phyloP scores from a whole-genome alignment of 2,888 invertebrate species.

The Biston stratarius region DNA sequence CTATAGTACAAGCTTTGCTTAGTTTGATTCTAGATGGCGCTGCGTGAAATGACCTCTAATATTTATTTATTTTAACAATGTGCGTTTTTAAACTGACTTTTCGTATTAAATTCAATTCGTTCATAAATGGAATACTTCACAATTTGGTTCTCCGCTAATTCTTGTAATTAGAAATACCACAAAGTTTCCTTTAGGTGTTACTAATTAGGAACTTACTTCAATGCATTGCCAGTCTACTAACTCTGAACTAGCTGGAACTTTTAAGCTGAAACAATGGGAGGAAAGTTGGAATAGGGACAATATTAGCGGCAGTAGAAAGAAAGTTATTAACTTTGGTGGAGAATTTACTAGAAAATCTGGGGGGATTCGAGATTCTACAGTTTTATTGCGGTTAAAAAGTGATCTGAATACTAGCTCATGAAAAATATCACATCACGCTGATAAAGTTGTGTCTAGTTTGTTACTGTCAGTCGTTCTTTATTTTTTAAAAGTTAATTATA shows the following conservation, averaged over 20 bases:
- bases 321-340: slow-evolving; percentile 8
- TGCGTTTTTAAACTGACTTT: not conserved
- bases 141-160: slow-evolving; percentile 5
- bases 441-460: too few species aligned
- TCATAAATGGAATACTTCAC: not conserved
- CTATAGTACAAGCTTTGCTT: too few species aligned
- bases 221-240: slow-evolving; percentile 45
- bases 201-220: slow-evolving; percentile 55
- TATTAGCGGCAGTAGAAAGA: slow-evolving; percentile 36
- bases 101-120: not conserved
- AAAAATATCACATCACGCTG: too few species aligned
- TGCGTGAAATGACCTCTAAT: too few species aligned
- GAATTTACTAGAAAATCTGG: slow-evolving; percentile 11
- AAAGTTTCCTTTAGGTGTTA: slow-evolving; percentile 25
- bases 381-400: not conserved
- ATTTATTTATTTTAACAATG: not conserved
- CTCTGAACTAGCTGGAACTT: slow-evolving; percentile 30
- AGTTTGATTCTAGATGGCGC: too few species aligned
- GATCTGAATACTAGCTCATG: not conserved
- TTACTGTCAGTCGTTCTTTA: too few species aligned
- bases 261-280: slow-evolving; percentile 44
- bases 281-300: slow-evolving; percentile 30
- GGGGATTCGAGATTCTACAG: not conserved
- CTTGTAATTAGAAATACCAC: slow-evolving; percentile 23
- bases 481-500: too few species aligned